phyloP scores from a whole-genome alignment of 2,113 vertebrate species.

The Oncorhynchus mykiss region DNA sequence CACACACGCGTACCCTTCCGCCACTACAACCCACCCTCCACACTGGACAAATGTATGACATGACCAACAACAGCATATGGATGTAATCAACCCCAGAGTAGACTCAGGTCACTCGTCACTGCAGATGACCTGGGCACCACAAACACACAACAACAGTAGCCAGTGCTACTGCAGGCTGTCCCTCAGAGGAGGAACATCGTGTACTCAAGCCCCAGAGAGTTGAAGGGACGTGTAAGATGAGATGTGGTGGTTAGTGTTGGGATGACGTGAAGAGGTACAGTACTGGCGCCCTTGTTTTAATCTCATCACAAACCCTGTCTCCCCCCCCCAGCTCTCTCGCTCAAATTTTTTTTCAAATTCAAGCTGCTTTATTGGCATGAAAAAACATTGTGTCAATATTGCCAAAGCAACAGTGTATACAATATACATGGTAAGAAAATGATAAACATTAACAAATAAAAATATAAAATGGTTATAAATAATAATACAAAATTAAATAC shows the following conservation, averaged over 20 bases:
- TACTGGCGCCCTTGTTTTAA: background rate
- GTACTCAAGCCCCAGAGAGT: background rate
- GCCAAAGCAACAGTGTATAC: too few species aligned
- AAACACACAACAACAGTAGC: conserved; percentile 20
- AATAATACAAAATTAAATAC: too few species aligned
- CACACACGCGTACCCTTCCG: conserved; percentile 36
- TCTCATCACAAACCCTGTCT: conserved; percentile 3
- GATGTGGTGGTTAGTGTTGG: too few species aligned
- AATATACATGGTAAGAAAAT: too few species aligned
- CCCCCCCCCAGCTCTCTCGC: background rate
- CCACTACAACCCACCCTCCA: background rate
- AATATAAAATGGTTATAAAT: too few species aligned
- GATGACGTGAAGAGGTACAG: background rate
- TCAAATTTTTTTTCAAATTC: too few species aligned
- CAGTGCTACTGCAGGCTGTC: conserved; percentile 12
- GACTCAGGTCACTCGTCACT: background rate
- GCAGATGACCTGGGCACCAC: background rate
- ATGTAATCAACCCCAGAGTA: background rate
- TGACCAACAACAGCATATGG: background rate
- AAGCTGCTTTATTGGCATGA: too few species aligned
- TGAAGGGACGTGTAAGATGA: too few species aligned
- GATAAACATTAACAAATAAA: too few species aligned
- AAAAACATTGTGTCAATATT: too few species aligned
- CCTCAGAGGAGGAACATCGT: conserved; percentile 9
- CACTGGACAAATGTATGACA: background rate